Percentiles rank a stretch among this genome's conserved stretches.
Evolutionary conservation across 2,113 vertebrate species (phyloP).

Genomic region (Grammomys surdaster): DNA sequence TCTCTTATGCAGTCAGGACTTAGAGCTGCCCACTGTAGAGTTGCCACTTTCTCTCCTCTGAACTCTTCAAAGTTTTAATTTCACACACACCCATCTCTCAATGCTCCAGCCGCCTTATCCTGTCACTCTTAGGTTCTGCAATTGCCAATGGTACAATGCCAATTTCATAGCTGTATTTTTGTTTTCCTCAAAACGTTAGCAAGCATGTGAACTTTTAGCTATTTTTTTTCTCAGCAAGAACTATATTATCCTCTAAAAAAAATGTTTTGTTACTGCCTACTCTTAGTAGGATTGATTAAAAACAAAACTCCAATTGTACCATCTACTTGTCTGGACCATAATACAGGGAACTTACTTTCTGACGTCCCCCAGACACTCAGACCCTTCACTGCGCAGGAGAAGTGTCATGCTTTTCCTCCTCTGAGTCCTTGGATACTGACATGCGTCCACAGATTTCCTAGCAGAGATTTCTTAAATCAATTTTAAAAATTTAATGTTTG

Average conservation of each 20-base stretch:
- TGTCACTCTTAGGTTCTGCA: not conserved
- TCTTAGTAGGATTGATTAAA: conserved; percentile 19
- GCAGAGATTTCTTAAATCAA: conserved; percentile 19
- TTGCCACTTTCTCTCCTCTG: not conserved
- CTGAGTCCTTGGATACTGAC: not conserved
- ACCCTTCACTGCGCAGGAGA: not conserved
- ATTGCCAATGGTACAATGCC: not conserved
- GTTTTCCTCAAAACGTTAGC: conserved; percentile 32
- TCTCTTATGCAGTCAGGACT: not conserved
- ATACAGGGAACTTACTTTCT: not conserved
- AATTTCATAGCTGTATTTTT: not conserved
- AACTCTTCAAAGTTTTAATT: not conserved
- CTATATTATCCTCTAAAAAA: not conserved
- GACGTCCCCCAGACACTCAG: not conserved
- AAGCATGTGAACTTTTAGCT: not conserved
- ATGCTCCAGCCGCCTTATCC: not conserved
- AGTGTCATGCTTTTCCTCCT: not conserved
- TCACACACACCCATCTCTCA: not conserved
- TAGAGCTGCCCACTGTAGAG: not conserved
- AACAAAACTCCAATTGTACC: not conserved
- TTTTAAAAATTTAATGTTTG: conserved; percentile 50
- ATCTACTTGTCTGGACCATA: not conserved
- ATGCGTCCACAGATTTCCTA: not conserved
- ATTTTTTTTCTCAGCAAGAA: conserved; percentile 13
- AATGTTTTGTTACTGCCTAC: not conserved